Base-by-base conservation (phyloP, 1,140 invertebrate genomes). In the Pseudachorutes palmiensis region DNA sequence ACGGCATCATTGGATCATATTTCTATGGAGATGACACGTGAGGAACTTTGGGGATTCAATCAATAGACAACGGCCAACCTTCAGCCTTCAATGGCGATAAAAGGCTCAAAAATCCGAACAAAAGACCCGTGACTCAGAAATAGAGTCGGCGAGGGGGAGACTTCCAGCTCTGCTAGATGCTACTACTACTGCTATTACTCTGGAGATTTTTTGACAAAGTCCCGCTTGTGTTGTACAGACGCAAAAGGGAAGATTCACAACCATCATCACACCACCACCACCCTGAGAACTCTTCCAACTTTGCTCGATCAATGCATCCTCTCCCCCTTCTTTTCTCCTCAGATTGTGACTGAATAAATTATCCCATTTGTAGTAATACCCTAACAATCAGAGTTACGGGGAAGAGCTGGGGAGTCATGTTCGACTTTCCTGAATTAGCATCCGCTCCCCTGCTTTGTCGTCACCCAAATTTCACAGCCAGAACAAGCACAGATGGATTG, bases 61-160 rank as follows among this genome's bases (percentile, higher is more conserved):
- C n/a, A n/a, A n/a, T n/a, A n/a, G n/a, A n/a, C n/a, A n/a, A n/a
- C n/a, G n/a, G n/a, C n/a, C n/a, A n/a, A n/a, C n/a, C n/a, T n/a
- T n/a, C n/a, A n/a, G n/a, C n/a, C n/a, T n/a, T n/a, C n/a, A 45
- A 45, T 9, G 36, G 19, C 9, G 9, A 45, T 45, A 45, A 55
- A 55, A 55, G 51, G 9, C 51, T 55, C 24, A 55, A 19, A 55
- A 55, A 55, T 55, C 51, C 24, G 24, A 55, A 55, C 51, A 55
- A 55, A 55, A 55, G 51, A 24, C 14, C 51, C 24, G 51, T 55
- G 51, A 55, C 51, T 55, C 51, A 55, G 12, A 24, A 55, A 55
- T 5, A 9, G 36, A 45, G 36, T 26, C 24, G 51, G 14, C 12
- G 24, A 55, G 24, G 51, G 51, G 51, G 51, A 55, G 36, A 41